These are phyloP conservation scores for Acanthosepion lycidas DNA, from an alignment of 2,888 invertebrate species.

Conservation along the genomic window DNA sequence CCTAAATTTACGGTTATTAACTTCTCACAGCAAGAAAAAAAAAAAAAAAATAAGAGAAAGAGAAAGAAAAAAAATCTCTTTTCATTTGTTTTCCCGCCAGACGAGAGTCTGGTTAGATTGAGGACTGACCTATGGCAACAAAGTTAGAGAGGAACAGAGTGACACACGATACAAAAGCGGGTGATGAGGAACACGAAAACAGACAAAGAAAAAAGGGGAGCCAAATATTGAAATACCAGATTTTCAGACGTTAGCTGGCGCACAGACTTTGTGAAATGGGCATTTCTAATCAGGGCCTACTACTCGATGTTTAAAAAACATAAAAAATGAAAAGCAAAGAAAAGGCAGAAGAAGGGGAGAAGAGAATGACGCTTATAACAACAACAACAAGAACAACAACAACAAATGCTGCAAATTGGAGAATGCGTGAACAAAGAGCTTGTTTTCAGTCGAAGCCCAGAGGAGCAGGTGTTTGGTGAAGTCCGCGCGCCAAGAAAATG, in stretches of 20 bases:
- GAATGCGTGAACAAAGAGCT: no score
- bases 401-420: no score
- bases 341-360: no score
- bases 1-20: neutral
- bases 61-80: no score
- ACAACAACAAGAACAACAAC: no score
- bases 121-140: neutral
- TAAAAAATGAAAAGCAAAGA: fast-evolving
- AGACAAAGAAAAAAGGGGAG: neutral
- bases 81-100: neutral
- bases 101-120: neutral
- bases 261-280: neutral
- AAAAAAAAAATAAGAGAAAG: no score
- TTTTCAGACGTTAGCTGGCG: neutral
- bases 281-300: no score
- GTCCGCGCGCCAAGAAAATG: no score
- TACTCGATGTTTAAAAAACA: no score
- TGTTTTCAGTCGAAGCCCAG: no score
- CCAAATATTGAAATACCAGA: neutral
- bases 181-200: neutral
- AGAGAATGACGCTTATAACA: no score
- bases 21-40: neutral
- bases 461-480: no score
- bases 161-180: neutral
- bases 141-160: neutral